Evolutionary conservation across 2,888 invertebrate species (phyloP), one percentile per base, ranked within the genome.

Genomic region (Lasioglossum pauxillum): DNA sequence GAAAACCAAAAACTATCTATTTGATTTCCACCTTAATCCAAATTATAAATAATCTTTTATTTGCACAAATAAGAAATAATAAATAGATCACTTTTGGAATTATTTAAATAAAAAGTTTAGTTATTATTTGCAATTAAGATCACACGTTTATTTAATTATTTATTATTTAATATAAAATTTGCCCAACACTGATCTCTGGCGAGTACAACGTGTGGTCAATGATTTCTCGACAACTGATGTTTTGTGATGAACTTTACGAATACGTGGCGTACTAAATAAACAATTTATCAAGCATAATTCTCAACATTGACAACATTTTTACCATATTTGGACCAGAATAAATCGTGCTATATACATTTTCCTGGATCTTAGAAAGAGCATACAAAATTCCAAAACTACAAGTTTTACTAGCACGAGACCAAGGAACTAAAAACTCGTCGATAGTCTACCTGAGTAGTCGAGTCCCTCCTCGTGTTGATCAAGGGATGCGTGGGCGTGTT

Each of bases 381-480:
- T n/a, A n/a, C 0, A 53, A 53, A n/a, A 53, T 53, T 53, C 2
- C 23, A 10, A 1, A 53, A 53, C 8, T 53, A 10, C 23, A 23
- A n/a, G 10, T 60, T 27, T 27, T 5, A 27, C 14, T 14, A 1
- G 0, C 8, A 5, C 12, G 10, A 23, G 12, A 35, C 8, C 69
- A 38, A 10, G 16, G 1, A 67, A 31, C 16, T 69, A 19, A 1
- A 23, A 23, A 23, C 8, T 71, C 5, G 10, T 41, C n/a, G 5
- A 71, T 38, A 57, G n/a, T 64, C 71, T 92, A 98, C 98, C 95
- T 98, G 98, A 0, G 98, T 98, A 3, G 98, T 98, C 0, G 98
- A 98, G 93, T 98, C 98, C 82, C 98, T 96, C 44, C 98, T 96
- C 0, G 96, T 96, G 4, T 96, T 89, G 23, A 96, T 90, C 53